Evolutionary conservation across 2,888 invertebrate species (phyloP).

Genomic region (Unio delphinus): DNA sequence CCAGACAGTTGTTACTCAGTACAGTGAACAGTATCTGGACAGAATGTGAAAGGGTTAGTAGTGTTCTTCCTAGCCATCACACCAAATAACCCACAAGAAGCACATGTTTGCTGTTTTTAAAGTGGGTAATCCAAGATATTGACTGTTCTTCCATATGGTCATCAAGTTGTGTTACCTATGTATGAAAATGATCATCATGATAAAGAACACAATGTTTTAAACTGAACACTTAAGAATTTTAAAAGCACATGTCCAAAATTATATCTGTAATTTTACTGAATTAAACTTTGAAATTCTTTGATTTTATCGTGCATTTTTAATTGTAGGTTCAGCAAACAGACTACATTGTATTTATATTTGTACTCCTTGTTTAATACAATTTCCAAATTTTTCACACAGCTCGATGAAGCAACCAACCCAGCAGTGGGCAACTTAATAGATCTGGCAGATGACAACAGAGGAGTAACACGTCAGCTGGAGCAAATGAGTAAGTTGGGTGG

Average conservation of each 20-base stretch:
- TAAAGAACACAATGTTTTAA: background rate
- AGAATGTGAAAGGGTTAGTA: too few species aligned
- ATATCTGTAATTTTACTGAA: background rate
- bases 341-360: background rate
- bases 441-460: conserved; percentile 42
- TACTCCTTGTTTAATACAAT: background rate
- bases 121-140: too few species aligned
- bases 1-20: too few species aligned
- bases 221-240: background rate
- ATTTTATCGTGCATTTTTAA: background rate
- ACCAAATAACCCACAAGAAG: too few species aligned
- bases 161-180: too few species aligned
- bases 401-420: conserved; percentile 28
- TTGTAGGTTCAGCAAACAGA: background rate
- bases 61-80: too few species aligned
- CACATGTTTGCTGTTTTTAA: too few species aligned
- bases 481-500: conserved; percentile 57
- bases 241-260: conserved; percentile 17
- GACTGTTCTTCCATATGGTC: too few species aligned
- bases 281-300: background rate
- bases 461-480: conserved; percentile 50
- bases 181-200: background rate
- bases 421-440: conserved; percentile 61
- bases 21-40: too few species aligned
- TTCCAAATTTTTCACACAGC: background rate